These are phyloP conservation scores for Thamnaconus septentrionalis DNA, from an alignment of 2,113 vertebrate species.

Conservation along the genomic window DNA sequence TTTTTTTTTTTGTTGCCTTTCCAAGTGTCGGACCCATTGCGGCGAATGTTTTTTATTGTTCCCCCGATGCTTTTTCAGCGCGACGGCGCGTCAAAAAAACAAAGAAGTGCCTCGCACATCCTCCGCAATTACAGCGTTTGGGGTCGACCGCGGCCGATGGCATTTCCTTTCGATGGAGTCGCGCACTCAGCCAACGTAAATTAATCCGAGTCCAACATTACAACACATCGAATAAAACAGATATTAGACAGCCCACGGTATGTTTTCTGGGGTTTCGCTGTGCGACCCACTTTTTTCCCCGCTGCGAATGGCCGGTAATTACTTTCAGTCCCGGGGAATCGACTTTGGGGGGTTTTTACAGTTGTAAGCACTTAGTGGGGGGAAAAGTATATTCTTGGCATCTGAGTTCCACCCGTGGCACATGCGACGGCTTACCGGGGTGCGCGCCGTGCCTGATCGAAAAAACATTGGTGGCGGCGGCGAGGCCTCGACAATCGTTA, in stretches of 20 bases:
- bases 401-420: slow-evolving; percentile 51
- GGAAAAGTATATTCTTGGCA: slow-evolving; percentile 74
- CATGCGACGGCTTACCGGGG: slow-evolving; percentile 44
- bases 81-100: too few relatives aligned
- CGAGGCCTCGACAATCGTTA: slow-evolving; percentile 51
- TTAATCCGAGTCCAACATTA: slow-evolving; percentile 22
- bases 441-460: slow-evolving; percentile 58
- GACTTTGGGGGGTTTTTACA: slow-evolving; percentile 62
- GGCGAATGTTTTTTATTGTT: too few relatives aligned
- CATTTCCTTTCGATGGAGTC: slow-evolving; percentile 43
- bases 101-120: slow-evolving; percentile 27
- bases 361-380: slow-evolving; percentile 68
- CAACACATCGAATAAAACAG: slow-evolving; percentile 51
- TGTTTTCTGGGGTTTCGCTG: slow-evolving; percentile 29
- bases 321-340: slow-evolving; percentile 62
- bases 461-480: slow-evolving; percentile 58
- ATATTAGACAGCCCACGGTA: slow-evolving; percentile 55
- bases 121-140: slow-evolving; percentile 32
- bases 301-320: slow-evolving; percentile 62
- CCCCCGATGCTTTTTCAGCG: too few relatives aligned
- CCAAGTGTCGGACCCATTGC: too few relatives aligned
- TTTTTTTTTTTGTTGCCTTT: too few relatives aligned
- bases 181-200: slow-evolving; percentile 15
- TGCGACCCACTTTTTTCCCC: slow-evolving; percentile 44
- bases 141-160: slow-evolving; percentile 41